phyloP scores from a whole-genome alignment of 2,797 vertebrate species.

The Urocyon cinereoargenteus region DNA sequence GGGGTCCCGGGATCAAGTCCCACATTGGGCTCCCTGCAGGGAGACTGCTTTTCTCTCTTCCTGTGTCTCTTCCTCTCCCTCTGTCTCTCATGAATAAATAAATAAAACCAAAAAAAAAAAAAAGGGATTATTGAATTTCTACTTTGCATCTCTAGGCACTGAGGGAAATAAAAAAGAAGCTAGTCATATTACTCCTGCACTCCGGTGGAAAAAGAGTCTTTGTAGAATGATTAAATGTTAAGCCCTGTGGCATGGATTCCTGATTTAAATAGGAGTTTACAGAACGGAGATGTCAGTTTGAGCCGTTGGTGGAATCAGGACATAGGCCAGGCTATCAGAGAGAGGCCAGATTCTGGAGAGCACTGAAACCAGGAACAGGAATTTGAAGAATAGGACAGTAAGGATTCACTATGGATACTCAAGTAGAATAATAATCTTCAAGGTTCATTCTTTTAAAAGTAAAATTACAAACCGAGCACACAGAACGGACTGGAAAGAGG shows the following conservation, averaged over 20 bases:
- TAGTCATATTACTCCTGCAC: background rate
- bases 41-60: too few relatives aligned
- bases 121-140: background rate
- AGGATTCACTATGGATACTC: background rate
- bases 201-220: background rate
- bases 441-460: background rate
- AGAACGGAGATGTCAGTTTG: background rate
- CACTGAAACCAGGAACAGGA: background rate
- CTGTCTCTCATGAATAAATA: too few relatives aligned
- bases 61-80: too few relatives aligned
- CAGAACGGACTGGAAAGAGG: background rate
- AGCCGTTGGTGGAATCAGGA: background rate
- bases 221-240: background rate
- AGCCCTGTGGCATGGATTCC: background rate
- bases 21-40: too few relatives aligned
- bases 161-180: background rate
- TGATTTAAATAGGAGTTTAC: background rate
- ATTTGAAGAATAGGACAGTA: background rate
- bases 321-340: background rate
- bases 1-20: too few relatives aligned
- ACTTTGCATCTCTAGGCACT: background rate
- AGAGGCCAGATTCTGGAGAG: background rate
- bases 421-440: background rate
- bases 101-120: too few relatives aligned
- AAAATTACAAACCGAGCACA: background rate